phyloP scores from a whole-genome alignment of 1,140 invertebrate species.

The Trigoniulus corallinus region DNA sequence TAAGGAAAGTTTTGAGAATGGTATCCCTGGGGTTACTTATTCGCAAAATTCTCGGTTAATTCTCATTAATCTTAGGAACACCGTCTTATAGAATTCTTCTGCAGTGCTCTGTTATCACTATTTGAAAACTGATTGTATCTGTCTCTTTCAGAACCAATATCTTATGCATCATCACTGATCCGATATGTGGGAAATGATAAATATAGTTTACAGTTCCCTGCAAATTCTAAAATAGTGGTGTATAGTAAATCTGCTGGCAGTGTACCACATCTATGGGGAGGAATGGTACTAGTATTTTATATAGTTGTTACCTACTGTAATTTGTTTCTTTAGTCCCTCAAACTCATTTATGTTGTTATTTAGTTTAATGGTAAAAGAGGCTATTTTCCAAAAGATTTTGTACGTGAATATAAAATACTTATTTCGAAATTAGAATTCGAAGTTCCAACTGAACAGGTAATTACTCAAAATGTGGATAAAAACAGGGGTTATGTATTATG shows the following conservation, averaged over 20 bases:
- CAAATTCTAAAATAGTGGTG: conserved; percentile 40
- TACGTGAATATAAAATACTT: conserved; percentile 33
- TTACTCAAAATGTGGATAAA: too few relatives aligned
- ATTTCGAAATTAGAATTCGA: conserved; percentile 23
- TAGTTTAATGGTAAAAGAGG: conserved; percentile 46
- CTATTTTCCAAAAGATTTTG: conserved; percentile 42
- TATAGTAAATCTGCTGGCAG: conserved; percentile 51
- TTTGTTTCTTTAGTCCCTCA: too few relatives aligned
- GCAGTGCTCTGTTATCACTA: too few relatives aligned
- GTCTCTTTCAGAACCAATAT: conserved; percentile 24
- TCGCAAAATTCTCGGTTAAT: too few relatives aligned
- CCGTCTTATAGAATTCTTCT: too few relatives aligned
- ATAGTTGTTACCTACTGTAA: neutral
- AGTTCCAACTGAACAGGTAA: conserved; percentile 29
- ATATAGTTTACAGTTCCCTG: conserved; percentile 42
- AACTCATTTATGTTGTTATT: conserved; percentile 9
- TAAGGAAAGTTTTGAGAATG: too few relatives aligned
- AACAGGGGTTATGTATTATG: too few relatives aligned
- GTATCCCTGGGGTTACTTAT: too few relatives aligned
- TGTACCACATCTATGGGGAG: conserved; percentile 48
- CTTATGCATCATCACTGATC: conserved; percentile 39
- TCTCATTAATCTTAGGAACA: too few relatives aligned
- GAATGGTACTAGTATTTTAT: conserved; percentile 30
- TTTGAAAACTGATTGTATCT: too few relatives aligned
- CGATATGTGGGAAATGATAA: conserved; percentile 36